Percentiles rank a stretch among this genome's conserved stretches.
These are phyloP conservation scores for Formicarius rufipectus DNA, from an alignment of 2,113 vertebrate species.

Conservation along the genomic window DNA sequence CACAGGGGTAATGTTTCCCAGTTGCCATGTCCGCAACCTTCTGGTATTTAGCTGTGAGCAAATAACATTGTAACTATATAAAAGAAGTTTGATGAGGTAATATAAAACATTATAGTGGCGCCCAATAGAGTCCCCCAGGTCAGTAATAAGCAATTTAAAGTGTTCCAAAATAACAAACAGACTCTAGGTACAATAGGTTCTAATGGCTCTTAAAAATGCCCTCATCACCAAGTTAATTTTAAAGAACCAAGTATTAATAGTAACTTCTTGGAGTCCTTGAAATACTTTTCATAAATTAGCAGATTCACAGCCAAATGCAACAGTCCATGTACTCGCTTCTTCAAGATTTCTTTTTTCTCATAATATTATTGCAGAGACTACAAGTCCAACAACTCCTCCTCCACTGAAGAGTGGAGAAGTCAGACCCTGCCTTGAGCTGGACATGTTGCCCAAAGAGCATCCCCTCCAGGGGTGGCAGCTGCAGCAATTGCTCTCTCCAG, in stretches of 20 bases:
- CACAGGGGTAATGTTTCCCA: slow-evolving; percentile 44
- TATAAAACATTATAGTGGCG: slow-evolving; percentile 44
- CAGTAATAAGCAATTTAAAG: slow-evolving; percentile 44
- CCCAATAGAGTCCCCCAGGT: slow-evolving; percentile 34
- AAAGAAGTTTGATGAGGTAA: slow-evolving; percentile 65
- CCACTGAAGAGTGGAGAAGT: neutral
- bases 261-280: neutral
- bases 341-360: neutral
- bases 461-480: neutral
- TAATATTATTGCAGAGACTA: neutral
- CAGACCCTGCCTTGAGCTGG: neutral
- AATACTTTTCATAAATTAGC: neutral
- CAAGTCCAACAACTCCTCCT: neutral
- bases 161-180: slow-evolving; percentile 54
- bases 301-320: neutral
- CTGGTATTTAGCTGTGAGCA: slow-evolving; percentile 59
- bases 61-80: slow-evolving; percentile 47
- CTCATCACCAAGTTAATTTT: neutral
- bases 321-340: neutral
- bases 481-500: neutral
- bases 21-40: neutral
- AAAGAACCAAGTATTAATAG: neutral
- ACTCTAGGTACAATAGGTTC: neutral
- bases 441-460: neutral
- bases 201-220: slow-evolving; percentile 4